These are phyloP conservation scores for Teleogryllus oceanicus DNA, from an alignment of 2,888 invertebrate genomes.

Conservation along the genomic window DNA sequence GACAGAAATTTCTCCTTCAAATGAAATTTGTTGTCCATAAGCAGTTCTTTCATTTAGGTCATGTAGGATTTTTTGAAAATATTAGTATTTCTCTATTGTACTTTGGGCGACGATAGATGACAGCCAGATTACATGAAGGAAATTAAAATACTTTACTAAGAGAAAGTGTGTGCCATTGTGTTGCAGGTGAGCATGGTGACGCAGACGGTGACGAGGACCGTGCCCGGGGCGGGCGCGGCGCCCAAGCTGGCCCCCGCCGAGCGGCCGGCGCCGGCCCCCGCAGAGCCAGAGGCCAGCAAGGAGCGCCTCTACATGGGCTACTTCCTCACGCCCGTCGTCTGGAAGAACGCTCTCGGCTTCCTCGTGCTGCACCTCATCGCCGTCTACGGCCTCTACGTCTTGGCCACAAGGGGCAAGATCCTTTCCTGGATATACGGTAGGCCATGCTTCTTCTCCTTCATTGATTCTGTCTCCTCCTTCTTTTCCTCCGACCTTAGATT, in stretches of 20 bases:
- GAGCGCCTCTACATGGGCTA: neutral
- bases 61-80: too few species aligned
- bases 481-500: too few species aligned
- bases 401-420: slow-evolving; percentile 43
- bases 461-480: too few species aligned
- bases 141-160: too few species aligned
- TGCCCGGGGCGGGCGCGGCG: too few species aligned
- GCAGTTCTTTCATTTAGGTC: neutral
- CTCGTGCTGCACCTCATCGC: slow-evolving; percentile 54
- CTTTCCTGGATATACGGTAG: slow-evolving; percentile 47
- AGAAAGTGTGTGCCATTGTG: too few species aligned
- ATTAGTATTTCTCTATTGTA: too few species aligned
- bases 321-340: slow-evolving; percentile 48
- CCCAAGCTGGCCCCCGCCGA: neutral
- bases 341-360: slow-evolving; percentile 61
- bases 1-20: too few species aligned
- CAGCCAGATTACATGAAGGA: too few species aligned
- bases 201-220: slow-evolving; percentile 19
- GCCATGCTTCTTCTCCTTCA: too few species aligned
- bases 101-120: too few species aligned
- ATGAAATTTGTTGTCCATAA: neutral
- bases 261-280: neutral
- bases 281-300: neutral
- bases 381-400: slow-evolving; percentile 49
- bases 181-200: slow-evolving; percentile 20